phyloP scores from a whole-genome alignment of 2,888 invertebrate species.

The Callyntrura sp. region DNA sequence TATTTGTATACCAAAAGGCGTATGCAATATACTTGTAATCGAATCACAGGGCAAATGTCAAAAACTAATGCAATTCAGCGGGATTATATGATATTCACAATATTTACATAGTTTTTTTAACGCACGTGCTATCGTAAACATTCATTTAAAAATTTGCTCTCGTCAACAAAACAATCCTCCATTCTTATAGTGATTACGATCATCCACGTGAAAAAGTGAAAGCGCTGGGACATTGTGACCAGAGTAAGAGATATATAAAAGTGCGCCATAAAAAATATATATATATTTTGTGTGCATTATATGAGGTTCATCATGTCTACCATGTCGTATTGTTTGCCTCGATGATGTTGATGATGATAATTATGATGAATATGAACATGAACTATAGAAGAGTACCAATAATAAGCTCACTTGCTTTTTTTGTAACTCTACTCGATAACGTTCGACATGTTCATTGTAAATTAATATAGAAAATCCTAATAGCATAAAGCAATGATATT shows the following conservation, averaged over 20 bases:
- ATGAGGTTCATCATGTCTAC: not conserved
- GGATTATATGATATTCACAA: slow-evolving; percentile 26
- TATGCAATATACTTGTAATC: not conserved
- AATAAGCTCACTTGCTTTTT: not conserved
- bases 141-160: not conserved
- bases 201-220: slow-evolving; percentile 20
- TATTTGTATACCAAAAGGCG: not conserved
- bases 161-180: not conserved
- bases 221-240: slow-evolving; percentile 27
- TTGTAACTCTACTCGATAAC: not conserved
- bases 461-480: not conserved
- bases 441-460: slow-evolving; percentile 2
- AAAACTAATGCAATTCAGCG: slow-evolving; percentile 3
- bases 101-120: slow-evolving; percentile 25
- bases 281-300: not conserved
- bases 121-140: slow-evolving; percentile 9
- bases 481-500: slow-evolving; percentile 1
- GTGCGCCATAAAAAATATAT: too few relatives aligned
- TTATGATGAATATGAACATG: not conserved
- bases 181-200: not conserved
- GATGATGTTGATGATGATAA: slow-evolving; percentile 19
- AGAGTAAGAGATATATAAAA: not conserved
- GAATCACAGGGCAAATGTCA: slow-evolving; percentile 31
- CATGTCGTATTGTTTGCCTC: not conserved
- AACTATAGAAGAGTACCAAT: not conserved